A percentile compares a stretch with the other conserved stretches of the same genome.
phyloP scores from a whole-genome alignment of 2,113 vertebrate species.

The Heterocephalus glaber region DNA sequence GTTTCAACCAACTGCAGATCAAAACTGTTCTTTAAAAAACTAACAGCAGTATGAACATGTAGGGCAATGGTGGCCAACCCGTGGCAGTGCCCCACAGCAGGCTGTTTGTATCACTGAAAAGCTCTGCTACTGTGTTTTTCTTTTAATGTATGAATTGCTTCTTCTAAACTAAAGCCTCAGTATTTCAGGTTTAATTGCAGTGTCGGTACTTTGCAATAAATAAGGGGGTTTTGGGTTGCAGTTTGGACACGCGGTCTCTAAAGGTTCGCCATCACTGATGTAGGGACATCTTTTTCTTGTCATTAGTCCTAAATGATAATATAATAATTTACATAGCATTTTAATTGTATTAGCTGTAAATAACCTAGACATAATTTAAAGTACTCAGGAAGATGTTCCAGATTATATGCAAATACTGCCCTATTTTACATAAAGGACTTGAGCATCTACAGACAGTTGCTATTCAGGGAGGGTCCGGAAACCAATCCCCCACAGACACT shows the following conservation, averaged over 20 bases:
- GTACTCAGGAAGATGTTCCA: not conserved
- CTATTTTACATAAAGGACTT: not conserved
- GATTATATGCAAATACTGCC: not conserved
- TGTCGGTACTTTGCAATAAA: not conserved
- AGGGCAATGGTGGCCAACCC: not conserved
- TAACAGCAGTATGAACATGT: not conserved
- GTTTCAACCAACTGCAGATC: not conserved
- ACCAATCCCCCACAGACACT: not conserved
- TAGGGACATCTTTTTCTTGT: not conserved
- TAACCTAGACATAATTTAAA: not conserved
- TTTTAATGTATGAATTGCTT: not conserved
- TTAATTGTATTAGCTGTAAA: not conserved
- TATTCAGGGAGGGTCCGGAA: not conserved
- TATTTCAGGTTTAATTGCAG: not conserved
- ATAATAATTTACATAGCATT: not conserved
- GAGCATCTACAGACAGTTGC: not conserved
- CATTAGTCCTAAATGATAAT: not conserved
- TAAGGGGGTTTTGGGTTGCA: not conserved
- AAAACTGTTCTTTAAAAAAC: not conserved
- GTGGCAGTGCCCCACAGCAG: not conserved
- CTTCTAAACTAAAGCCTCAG: not conserved
- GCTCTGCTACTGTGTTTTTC: not conserved
- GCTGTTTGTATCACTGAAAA: not conserved
- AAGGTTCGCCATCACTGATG: not conserved
- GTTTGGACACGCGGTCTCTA: not conserved